Conservation (phyloP, 2,113 vertebrate species). For the Cranoglanis bouderius region DNA sequence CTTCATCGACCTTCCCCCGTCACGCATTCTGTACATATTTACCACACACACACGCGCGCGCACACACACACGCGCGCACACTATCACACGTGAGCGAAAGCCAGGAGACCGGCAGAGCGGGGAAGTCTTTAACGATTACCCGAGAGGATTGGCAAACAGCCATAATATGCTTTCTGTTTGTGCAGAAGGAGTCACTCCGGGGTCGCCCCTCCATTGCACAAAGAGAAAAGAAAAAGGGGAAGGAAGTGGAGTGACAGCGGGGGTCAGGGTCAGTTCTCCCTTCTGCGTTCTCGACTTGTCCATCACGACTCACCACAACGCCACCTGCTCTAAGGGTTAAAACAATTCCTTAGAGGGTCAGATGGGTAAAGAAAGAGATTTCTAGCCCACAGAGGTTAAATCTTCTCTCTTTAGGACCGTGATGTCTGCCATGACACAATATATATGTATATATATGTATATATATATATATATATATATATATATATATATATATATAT, state of each 20-base stretch:
- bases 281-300: not conserved
- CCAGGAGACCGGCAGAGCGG: not conserved
- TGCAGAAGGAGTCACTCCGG: not conserved
- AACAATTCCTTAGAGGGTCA: conserved; percentile 33
- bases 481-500: no score
- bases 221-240: not conserved
- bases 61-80: conserved; percentile 22
- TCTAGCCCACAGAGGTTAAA: not conserved
- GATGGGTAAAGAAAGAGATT: conserved; percentile 16
- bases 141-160: conserved; percentile 14
- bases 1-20: conserved; percentile 12
- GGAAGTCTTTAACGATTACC: conserved; percentile 15
- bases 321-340: conserved; percentile 33
- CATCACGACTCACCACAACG: not conserved
- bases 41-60: not conserved
- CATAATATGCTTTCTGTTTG: not conserved
- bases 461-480: no score
- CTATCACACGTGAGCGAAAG: conserved; percentile 18
- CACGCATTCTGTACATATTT: not conserved
- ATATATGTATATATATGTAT: no score
- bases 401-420: not conserved
- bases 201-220: not conserved
- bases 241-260: not conserved
- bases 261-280: no score
- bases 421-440: not conserved